A percentile compares a stretch with the other conserved stretches of the same genome.
Conservation (phyloP, 2,888 invertebrate genomes). For the Lasioglossum malachurum region DNA sequence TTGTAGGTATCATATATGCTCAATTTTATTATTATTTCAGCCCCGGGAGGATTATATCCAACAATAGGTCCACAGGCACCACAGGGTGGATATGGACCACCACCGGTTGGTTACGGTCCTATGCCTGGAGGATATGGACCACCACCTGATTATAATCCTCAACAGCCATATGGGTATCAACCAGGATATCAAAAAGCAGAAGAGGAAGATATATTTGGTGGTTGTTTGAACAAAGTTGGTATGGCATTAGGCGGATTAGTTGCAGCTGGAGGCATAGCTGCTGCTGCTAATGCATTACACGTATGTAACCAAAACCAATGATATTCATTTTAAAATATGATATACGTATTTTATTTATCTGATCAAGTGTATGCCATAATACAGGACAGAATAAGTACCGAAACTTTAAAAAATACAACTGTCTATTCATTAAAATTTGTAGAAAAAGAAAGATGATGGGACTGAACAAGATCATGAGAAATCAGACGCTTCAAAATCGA, state of each 20-base stretch:
- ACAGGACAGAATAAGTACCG: background rate
- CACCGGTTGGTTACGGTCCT: slow-evolving; percentile 65
- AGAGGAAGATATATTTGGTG: slow-evolving; percentile 77
- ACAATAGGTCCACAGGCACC: slow-evolving; percentile 66
- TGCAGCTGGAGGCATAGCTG: slow-evolving; percentile 83
- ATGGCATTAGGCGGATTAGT: slow-evolving; percentile 81
- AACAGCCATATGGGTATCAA: slow-evolving; percentile 73
- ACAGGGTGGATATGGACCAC: slow-evolving; percentile 64
- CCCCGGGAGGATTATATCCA: slow-evolving; percentile 80
- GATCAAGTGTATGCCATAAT: background rate
- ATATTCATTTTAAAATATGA: background rate
- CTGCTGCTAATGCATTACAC: slow-evolving; percentile 80
- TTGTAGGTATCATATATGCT: background rate
- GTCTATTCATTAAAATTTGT: background rate
- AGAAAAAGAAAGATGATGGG: slow-evolving; percentile 77
- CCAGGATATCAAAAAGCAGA: slow-evolving; percentile 77
- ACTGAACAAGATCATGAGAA: slow-evolving; percentile 77
- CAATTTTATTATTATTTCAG: slow-evolving; percentile 62
- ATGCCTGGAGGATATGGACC: slow-evolving; percentile 65
- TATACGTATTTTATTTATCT: background rate
- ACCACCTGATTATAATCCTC: slow-evolving; percentile 67
- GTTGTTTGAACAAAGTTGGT: slow-evolving; percentile 82
- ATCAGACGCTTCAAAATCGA: slow-evolving; percentile 73
- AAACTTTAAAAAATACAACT: background rate
- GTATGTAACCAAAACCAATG: slow-evolving; percentile 59